Conservation (phyloP, 2,797 vertebrate genomes). For the Macropodus opercularis region DNA sequence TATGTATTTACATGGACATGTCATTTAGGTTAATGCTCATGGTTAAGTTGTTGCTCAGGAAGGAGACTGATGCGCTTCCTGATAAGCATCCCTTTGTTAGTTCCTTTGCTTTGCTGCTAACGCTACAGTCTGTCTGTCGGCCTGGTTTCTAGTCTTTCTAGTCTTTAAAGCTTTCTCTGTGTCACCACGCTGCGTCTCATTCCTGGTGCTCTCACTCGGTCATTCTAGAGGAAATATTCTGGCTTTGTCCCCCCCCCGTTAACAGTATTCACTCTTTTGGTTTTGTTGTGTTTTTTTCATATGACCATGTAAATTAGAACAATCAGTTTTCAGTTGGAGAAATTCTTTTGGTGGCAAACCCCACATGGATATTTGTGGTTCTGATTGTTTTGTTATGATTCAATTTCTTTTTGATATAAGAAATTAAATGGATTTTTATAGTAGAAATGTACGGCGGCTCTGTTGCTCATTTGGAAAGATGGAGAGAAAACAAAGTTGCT, state of each 20-base stretch:
- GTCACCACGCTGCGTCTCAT: conserved; percentile 70
- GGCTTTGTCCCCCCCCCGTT: conserved; percentile 58
- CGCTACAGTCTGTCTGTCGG: conserved; percentile 64
- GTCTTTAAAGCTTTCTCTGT: conserved; percentile 46
- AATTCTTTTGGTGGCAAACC: conserved; percentile 74
- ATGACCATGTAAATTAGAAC: conserved; percentile 70
- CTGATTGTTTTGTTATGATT: conserved; percentile 80
- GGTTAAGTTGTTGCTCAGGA: conserved; percentile 67
- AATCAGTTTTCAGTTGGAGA: conserved; percentile 72
- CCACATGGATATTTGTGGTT: conserved; percentile 80
- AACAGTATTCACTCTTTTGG: conserved; percentile 71
- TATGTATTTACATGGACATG: conserved; percentile 66
- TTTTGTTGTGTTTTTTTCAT: conserved; percentile 51
- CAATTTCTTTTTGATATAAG: conserved; percentile 80
- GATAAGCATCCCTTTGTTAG: conserved; percentile 65
- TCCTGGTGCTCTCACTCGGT: conserved; percentile 74
- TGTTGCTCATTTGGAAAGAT: conserved; percentile 81
- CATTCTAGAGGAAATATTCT: conserved; percentile 53
- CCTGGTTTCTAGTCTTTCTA: conserved; percentile 53
- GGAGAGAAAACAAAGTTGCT: conserved; percentile 31
- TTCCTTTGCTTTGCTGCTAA: conserved; percentile 82
- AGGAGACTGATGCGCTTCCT: conserved; percentile 61
- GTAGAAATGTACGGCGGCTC: conserved; percentile 83
- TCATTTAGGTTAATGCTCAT: conserved; percentile 69
- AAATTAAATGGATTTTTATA: conserved; percentile 91